A percentile compares a stretch with the other conserved stretches of the same genome.
phyloP scores from a whole-genome alignment of 2,888 invertebrate genomes.

The Phaonia tiefii region DNA sequence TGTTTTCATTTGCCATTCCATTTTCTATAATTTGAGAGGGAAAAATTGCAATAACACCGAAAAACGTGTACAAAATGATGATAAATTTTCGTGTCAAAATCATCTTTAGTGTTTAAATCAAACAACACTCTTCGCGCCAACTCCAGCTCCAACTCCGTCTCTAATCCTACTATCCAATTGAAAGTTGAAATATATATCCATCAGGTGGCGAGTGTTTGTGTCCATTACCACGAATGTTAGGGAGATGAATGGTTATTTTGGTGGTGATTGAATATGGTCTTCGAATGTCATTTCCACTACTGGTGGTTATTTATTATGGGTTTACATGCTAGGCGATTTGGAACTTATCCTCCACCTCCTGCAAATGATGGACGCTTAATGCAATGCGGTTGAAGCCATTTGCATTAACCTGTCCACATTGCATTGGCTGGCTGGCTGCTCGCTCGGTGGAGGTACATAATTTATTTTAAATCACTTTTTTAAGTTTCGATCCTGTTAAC shows the following conservation, averaged over 20 bases:
- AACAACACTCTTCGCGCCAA: slow-evolving; percentile 40
- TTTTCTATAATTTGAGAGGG: slow-evolving; percentile 35
- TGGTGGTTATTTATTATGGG: slow-evolving; percentile 10
- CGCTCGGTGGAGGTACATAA: background rate
- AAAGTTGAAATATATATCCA: slow-evolving; percentile 55
- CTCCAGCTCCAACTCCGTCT: background rate
- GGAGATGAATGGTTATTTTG: background rate
- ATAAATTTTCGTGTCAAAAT: slow-evolving; percentile 66
- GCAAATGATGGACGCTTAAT: background rate
- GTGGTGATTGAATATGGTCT: slow-evolving; percentile 59
- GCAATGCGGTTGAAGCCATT: slow-evolving; percentile 13
- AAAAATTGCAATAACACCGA: slow-evolving; percentile 10
- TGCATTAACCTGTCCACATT: slow-evolving; percentile 27
- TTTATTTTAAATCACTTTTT: slow-evolving; percentile 23
- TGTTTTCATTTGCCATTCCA: slow-evolving; percentile 3
- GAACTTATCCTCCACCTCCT: slow-evolving; percentile 17
- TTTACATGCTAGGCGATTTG: background rate
- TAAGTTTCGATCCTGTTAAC: slow-evolving; percentile 3
- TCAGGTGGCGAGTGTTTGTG: slow-evolving; percentile 17
- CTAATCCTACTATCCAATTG: slow-evolving; percentile 42
- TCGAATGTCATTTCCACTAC: slow-evolving; percentile 34
- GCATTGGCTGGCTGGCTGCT: no score
- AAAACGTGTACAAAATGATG: slow-evolving; percentile 53
- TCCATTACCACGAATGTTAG: slow-evolving; percentile 25
- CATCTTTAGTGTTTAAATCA: slow-evolving; percentile 66